Percentiles rank a stretch among this genome's conserved stretches.
Evolutionary conservation across 1,140 invertebrate species (phyloP).

Genomic region (Araneus ventricosus): DNA sequence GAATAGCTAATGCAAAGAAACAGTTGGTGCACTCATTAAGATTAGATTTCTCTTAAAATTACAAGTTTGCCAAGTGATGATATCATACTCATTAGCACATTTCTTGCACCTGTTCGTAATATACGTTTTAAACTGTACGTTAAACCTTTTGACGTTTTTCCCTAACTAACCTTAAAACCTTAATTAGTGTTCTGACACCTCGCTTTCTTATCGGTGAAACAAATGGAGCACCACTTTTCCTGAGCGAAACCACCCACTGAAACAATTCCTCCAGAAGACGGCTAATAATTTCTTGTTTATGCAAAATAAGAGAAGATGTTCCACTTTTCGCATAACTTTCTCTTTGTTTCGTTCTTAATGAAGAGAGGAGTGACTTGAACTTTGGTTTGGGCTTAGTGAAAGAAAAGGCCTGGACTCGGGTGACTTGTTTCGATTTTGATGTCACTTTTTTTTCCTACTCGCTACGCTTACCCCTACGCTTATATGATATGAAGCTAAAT

Average conservation of each 20-base stretch:
- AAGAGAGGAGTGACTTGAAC: background rate
- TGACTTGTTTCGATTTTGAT: background rate
- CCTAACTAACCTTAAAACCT: constrained; percentile 28
- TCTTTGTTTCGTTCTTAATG: background rate
- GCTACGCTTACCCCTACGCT: no score
- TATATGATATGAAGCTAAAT: no score
- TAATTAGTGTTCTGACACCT: background rate
- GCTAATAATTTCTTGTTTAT: background rate
- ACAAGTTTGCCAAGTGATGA: background rate
- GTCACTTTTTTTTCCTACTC: background rate
- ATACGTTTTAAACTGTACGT: background rate
- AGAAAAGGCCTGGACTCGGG: background rate
- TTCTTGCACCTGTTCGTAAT: background rate
- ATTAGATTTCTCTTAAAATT: constrained; percentile 2
- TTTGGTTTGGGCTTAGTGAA: background rate
- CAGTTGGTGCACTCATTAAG: background rate
- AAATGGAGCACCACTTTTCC: background rate
- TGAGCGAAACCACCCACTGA: background rate
- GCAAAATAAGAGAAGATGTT: background rate
- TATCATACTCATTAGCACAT: background rate
- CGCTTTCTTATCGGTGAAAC: background rate
- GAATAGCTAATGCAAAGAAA: background rate
- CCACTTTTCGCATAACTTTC: background rate
- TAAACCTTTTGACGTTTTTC: background rate
- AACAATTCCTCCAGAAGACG: background rate